phyloP scores from a whole-genome alignment of 2,888 invertebrate genomes.

The Physocephala rufipes region DNA sequence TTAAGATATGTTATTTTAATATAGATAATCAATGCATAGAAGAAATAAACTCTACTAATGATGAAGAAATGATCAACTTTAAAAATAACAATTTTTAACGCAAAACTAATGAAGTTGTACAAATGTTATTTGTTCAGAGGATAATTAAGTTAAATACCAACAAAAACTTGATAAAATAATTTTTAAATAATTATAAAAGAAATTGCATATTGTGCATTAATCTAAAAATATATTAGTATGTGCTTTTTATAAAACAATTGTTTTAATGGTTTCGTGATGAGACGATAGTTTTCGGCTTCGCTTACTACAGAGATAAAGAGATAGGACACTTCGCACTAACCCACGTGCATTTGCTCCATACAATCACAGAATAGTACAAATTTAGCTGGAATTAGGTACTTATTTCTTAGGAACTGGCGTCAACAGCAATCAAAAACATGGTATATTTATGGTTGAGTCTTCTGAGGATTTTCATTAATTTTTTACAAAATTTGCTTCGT shows the following conservation, averaged over 20 bases:
- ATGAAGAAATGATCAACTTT: conserved; percentile 1
- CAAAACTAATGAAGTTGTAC: conserved; percentile 23
- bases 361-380: too few relatives aligned
- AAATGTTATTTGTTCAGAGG: conserved; percentile 20
- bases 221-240: conserved; percentile 28
- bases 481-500: too few relatives aligned
- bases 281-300: too few relatives aligned
- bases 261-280: neutral
- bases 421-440: too few relatives aligned
- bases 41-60: conserved; percentile 16
- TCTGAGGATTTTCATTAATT: too few relatives aligned
- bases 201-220: conserved; percentile 18
- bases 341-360: too few relatives aligned
- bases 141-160: conserved; percentile 11
- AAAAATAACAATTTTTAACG: conserved; percentile 2
- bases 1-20: neutral
- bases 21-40: conserved; percentile 7
- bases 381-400: too few relatives aligned
- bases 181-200: conserved; percentile 22
- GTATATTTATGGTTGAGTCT: too few relatives aligned
- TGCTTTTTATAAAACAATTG: conserved; percentile 22
- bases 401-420: too few relatives aligned
- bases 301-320: too few relatives aligned
- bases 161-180: conserved; percentile 1
- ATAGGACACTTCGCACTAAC: too few relatives aligned